These are phyloP conservation scores for Sebastes iracundus DNA, from an alignment of 2,797 vertebrate genomes.

Conservation along the genomic window DNA sequence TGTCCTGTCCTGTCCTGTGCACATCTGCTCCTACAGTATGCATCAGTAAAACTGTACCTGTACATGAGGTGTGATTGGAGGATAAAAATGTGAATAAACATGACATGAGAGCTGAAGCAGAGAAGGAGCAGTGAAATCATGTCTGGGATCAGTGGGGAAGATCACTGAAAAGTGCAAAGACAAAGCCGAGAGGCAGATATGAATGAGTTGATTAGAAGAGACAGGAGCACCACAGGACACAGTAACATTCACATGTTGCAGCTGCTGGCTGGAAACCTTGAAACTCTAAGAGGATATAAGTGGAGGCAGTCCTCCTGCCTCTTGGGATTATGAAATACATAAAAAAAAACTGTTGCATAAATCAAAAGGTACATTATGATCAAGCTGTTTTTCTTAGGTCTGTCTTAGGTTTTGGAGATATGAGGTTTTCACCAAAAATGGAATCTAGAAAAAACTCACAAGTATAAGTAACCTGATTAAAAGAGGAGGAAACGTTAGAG, in stretches of 20 bases:
- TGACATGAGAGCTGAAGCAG: background rate
- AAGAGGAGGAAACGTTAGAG: background rate
- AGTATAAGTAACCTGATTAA: background rate
- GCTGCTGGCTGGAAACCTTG: background rate
- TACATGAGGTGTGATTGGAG: no score
- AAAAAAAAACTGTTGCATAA: background rate
- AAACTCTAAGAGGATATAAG: background rate
- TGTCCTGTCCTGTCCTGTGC: background rate
- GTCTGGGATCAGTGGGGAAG: background rate
- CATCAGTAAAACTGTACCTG: background rate
- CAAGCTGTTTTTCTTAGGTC: background rate
- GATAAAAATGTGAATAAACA: background rate
- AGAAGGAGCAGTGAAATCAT: background rate
- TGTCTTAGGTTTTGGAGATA: background rate
- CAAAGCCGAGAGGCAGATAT: no score
- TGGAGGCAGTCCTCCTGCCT: background rate
- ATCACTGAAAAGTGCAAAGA: background rate
- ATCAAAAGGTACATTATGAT: background rate
- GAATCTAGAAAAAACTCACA: background rate
- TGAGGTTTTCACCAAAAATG: background rate
- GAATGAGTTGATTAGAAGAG: no score
- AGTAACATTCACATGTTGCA: background rate
- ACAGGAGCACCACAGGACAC: background rate
- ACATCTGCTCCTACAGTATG: background rate
- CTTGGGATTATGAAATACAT: background rate